Evolutionary conservation across 2,797 vertebrate species (phyloP).

Genomic region (Hoplostethus mediterraneus): DNA sequence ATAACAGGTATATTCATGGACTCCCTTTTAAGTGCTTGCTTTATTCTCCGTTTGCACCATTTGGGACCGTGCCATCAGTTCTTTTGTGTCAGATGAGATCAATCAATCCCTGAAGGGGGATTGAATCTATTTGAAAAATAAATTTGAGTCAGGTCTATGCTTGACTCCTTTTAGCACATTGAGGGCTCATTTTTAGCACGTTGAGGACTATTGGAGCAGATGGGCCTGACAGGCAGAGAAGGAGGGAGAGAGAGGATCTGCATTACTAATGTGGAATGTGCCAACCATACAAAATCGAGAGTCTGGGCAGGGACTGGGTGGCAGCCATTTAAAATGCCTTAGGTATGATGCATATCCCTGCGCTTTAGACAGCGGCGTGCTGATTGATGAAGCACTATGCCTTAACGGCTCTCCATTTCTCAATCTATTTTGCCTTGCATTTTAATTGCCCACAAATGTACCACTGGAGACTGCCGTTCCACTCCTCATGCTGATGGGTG

Average conservation of each 20-base stretch:
- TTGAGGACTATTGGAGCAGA: conserved; percentile 72
- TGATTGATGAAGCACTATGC: conserved; percentile 28
- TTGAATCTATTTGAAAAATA: conserved; percentile 58
- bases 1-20: not conserved
- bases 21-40: not conserved
- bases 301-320: conserved; percentile 43
- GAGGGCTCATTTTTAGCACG: conserved; percentile 55
- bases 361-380: conserved; percentile 4
- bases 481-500: not conserved
- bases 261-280: conserved; percentile 77
- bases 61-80: conserved; percentile 21
- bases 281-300: conserved; percentile 60
- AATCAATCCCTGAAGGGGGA: conserved; percentile 40
- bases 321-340: conserved; percentile 58
- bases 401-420: not conserved
- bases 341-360: conserved; percentile 27
- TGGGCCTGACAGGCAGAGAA: conserved; percentile 73
- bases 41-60: conserved; percentile 26
- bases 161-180: conserved; percentile 72
- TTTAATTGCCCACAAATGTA: not conserved
- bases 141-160: conserved; percentile 47
- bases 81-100: conserved; percentile 40
- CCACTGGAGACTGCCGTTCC: not conserved
- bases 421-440: conserved; percentile 1
- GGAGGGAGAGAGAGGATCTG: conserved; percentile 61